Evolutionary conservation across 23 tunicate species (phyloP), one percentile per base, ranked within the genome.

Genomic region (Halocynthia aurantium): DNA sequence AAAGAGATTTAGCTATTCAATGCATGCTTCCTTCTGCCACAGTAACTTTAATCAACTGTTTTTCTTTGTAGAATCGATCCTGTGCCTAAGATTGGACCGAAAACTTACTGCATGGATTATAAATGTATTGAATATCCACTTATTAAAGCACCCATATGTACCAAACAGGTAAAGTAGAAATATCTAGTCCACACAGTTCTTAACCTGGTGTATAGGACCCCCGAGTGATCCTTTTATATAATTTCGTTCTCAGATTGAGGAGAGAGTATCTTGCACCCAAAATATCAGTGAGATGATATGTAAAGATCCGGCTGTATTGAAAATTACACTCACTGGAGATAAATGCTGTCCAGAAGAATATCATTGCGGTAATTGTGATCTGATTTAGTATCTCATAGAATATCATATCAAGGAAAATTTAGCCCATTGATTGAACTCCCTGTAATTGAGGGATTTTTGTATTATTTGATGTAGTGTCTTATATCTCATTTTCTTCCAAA

Each of bases 271-370:
- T 0, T 74, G 78, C 57, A 64, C 56, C 20, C 78, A 74, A 54
- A 74, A 54, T 56, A 74, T 74, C 56, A 54, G 15, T 10, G 62
- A 74, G 18, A 64, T 74, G 8, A 74, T 54, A 5, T 74, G 78
- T 56, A 74, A 54, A 54, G 78, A 74, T 0, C 78, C 55, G 56
- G 82, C 76, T 55, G 53, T 50, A 40, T 76, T 84, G 21, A 76
- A 61, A 11, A 67, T 53, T 54, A 60, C 57, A 21, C 53, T 63
- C 44, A 84, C 87, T 7, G 80, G 78, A 18, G 81, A 84, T 58
- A 61, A 80, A 57, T 84, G 87, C 65, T 84, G 87, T 51, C 87
- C 87, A 76, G 72, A 77, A 8, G 70, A 76, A 64, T 84, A 69
- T 50, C 74, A 84, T 15, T 84, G 87, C 66, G 70, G 87, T 84